Conservation (phyloP, 2,888 invertebrate genomes). For the Tenthredo distinguenda region DNA sequence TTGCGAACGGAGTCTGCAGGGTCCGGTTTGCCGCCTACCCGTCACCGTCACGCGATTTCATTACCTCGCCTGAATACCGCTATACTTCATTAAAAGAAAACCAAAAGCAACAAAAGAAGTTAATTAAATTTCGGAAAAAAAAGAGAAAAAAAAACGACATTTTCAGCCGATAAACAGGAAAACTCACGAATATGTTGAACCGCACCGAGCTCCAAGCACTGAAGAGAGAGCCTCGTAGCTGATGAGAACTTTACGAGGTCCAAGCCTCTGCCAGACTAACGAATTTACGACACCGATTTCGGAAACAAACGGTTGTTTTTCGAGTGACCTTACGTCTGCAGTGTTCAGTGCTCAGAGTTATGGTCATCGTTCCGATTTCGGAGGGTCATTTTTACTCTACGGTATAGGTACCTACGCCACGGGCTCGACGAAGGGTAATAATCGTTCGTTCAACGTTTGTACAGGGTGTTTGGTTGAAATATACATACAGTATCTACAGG, state of each 20-base stretch:
- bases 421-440: background rate
- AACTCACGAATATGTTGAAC: background rate
- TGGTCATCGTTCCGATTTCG: background rate
- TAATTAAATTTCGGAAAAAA: no score
- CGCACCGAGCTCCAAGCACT: background rate
- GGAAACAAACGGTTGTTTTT: constrained; percentile 54
- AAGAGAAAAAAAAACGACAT: no score
- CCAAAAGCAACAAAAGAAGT: no score
- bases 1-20: background rate
- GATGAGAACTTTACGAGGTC: constrained; percentile 61
- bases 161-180: background rate
- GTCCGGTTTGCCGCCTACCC: background rate
- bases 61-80: background rate
- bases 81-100: background rate
- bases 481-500: background rate
- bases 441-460: background rate
- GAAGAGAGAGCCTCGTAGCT: background rate
- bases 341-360: constrained; percentile 13
- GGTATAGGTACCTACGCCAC: background rate
- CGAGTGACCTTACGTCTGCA: constrained; percentile 24
- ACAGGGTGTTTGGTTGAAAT: background rate
- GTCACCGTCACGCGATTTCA: background rate
- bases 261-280: constrained; percentile 57
- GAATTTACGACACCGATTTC: constrained; percentile 64
- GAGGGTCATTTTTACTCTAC: constrained; percentile 27